These are phyloP conservation scores for Trichonephila inaurata DNA, from an alignment of 1,140 invertebrate genomes.

Conservation along the genomic window DNA sequence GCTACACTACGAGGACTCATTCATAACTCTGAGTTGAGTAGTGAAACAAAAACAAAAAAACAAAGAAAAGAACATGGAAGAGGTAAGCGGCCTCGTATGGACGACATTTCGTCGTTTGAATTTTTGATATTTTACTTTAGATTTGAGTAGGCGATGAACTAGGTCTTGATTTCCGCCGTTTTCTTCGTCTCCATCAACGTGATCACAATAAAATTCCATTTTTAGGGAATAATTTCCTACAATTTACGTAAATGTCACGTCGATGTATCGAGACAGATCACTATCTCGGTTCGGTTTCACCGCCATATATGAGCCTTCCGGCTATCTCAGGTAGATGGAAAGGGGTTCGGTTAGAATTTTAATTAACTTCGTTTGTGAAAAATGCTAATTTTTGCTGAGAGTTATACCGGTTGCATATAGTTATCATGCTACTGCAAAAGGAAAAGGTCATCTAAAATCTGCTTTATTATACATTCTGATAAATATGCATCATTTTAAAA, in stretches of 20 bases:
- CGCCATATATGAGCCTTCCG: background rate
- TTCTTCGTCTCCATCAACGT: background rate
- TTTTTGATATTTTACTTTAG: background rate
- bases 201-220: constrained; percentile 15
- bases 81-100: constrained; percentile 30
- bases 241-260: background rate
- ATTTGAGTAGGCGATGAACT: constrained; percentile 53
- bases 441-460: background rate
- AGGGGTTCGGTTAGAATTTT: background rate
- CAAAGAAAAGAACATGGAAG: background rate
- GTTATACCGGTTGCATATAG: background rate
- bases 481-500: no score
- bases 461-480: no score
- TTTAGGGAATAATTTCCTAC: background rate
- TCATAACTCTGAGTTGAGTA: constrained; percentile 50
- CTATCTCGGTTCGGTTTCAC: background rate
- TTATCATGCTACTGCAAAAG: background rate
- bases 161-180: constrained; percentile 11
- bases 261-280: background rate
- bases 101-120: background rate
- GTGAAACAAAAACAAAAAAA: background rate
- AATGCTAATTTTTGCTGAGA: background rate
- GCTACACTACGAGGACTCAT: constrained; percentile 48
- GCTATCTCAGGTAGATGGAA: background rate
- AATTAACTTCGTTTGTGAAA: background rate